Evolutionary conservation across 2,113 vertebrate species (phyloP).

Genomic region (Narcine bancroftii): DNA sequence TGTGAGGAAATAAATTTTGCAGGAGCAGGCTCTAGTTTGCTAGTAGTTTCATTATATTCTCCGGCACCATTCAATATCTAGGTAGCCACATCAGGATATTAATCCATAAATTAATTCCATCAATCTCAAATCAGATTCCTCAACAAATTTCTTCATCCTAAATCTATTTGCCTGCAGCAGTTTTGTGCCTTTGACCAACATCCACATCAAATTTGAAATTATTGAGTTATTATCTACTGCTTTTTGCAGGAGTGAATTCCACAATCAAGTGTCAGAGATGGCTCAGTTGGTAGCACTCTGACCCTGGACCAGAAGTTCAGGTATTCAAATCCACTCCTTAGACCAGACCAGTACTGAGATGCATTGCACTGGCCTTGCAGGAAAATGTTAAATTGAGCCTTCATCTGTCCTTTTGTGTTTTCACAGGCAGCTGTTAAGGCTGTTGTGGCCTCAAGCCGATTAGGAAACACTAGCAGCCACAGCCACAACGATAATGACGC

Average conservation of each 20-base stretch:
- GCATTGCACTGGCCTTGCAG: too few relatives aligned
- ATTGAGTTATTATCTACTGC: neutral
- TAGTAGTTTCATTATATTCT: too few relatives aligned
- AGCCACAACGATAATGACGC: constrained; percentile 58
- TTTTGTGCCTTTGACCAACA: neutral
- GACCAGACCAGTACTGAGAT: too few relatives aligned
- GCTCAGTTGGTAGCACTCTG: too few relatives aligned
- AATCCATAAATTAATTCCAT: neutral
- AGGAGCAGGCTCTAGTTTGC: too few relatives aligned
- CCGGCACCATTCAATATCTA: too few relatives aligned
- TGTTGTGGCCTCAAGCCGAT: constrained; percentile 69
- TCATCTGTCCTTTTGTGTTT: neutral
- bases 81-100: neutral
- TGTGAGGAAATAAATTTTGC: too few relatives aligned
- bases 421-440: constrained; percentile 78
- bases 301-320: too few relatives aligned
- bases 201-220: neutral
- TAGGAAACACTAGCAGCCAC: constrained; percentile 51
- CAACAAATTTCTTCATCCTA: neutral
- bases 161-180: neutral
- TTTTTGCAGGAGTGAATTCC: neutral
- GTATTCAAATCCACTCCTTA: too few relatives aligned
- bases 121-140: neutral
- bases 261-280: neutral
- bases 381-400: too few relatives aligned